These are phyloP conservation scores for Alouatta caraya DNA, from an alignment of 2,797 vertebrate genomes.

Conservation along the genomic window DNA sequence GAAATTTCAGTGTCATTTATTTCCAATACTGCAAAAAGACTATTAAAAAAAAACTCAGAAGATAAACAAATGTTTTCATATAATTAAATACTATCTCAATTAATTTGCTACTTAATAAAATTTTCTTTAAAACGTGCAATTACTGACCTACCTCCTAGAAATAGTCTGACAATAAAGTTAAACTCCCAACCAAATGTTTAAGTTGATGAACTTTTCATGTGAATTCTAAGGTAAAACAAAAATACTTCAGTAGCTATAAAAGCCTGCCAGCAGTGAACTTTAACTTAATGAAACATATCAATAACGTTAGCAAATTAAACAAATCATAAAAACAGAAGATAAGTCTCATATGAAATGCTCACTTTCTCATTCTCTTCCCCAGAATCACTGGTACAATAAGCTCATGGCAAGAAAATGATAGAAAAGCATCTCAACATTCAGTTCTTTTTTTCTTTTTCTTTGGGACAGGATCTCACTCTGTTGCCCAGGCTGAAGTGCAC, in stretches of 20 bases:
- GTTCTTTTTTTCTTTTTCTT: background rate
- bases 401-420: background rate
- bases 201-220: constrained; percentile 2
- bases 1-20: constrained; percentile 61
- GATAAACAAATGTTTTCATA: constrained; percentile 6
- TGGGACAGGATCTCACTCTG: background rate
- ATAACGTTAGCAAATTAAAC: constrained; percentile 27
- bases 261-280: constrained; percentile 17
- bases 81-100: background rate
- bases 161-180: constrained; percentile 26
- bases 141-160: constrained; percentile 19
- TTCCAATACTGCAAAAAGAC: constrained; percentile 33
- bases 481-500: background rate
- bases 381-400: constrained; percentile 19
- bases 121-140: background rate
- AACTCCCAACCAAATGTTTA: constrained; percentile 33
- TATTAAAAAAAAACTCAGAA: background rate
- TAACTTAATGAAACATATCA: constrained; percentile 27
- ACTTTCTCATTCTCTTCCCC: background rate
- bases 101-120: background rate
- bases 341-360: background rate
- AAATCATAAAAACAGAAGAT: constrained; percentile 24
- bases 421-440: background rate
- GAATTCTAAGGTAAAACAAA: constrained; percentile 46
- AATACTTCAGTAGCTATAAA: background rate